Evolutionary conservation across 2,888 invertebrate species (phyloP), one percentile per base, ranked within the genome.

Genomic region (Caenorhabditis sp.): DNA sequence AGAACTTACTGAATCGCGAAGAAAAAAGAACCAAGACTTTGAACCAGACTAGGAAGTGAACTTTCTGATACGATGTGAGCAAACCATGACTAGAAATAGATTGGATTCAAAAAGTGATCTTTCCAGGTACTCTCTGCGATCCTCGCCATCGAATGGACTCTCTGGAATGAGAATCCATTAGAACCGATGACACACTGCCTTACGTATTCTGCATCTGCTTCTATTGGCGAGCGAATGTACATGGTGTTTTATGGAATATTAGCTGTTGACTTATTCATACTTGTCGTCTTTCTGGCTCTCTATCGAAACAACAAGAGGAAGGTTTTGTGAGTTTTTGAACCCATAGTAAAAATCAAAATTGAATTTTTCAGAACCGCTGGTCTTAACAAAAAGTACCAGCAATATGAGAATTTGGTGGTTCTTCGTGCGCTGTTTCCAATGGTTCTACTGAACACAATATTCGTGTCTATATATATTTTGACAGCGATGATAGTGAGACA

Each of bases 151-250:
- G 83, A 83, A 66, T 79, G 79, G 79, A 72, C 75, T 19, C 38
- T 80, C 4, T 80, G 80, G 79, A 75, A 75, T 19, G 83, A 83
- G 19, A 61, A 83, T 51, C 75, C 74, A 26, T 31, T 35, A 8
- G 83, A 83, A 35, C 47, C 66, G 31, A 80, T 83, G 74, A 83
- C 83, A 22, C 79, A 80, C 12, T 83, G 83, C 22, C 51, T 80
- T 41, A 49, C 80, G 0, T 83, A 83, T 66, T 83, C 83, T 35
- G 35, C 83, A 72, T 83, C 83, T 12, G 64, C 24, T 7, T 72
- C 79, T 10, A 80, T 83, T 61, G 80, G 83, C 4, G 70, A 70
- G 24, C 41, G 83, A 35, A 69, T 80, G 64, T 83, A 70, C 49
- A 63, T 61, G 22, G 80, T 83, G 12, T 70, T 83, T 38, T 59